Evolutionary conservation across 2,888 invertebrate genomes (phyloP).

Genomic region (Salticus scenicus): DNA sequence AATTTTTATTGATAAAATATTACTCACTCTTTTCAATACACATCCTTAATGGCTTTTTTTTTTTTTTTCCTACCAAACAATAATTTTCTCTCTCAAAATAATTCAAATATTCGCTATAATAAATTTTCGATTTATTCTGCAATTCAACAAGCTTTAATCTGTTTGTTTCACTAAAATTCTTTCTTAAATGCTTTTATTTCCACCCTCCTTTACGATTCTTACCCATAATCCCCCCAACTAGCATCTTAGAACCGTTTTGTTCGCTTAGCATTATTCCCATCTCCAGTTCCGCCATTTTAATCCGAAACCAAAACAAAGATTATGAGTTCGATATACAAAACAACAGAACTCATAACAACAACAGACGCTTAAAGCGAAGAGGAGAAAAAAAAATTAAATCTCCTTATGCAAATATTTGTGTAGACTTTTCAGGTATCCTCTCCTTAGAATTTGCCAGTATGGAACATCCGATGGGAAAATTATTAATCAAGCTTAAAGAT

Average conservation of each 20-base stretch:
- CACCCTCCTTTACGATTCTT: too few relatives aligned
- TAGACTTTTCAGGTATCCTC: conserved; percentile 11
- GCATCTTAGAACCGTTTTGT: background rate
- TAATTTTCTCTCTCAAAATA: too few relatives aligned
- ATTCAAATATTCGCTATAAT: too few relatives aligned
- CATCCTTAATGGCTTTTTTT: too few relatives aligned
- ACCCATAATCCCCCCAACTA: background rate
- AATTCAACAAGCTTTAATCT: too few relatives aligned
- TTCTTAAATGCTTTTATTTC: background rate
- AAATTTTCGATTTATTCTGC: too few relatives aligned
- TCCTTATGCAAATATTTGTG: conserved; percentile 21
- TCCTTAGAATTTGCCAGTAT: background rate
- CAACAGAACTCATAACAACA: background rate
- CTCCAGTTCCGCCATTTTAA: background rate
- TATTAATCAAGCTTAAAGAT: conserved; percentile 67
- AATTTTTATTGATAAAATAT: too few relatives aligned
- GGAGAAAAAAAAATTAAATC: background rate
- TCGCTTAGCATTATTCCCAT: background rate
- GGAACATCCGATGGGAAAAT: conserved; percentile 60
- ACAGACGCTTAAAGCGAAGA: background rate
- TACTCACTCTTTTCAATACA: too few relatives aligned
- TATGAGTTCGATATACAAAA: background rate
- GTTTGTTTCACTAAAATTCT: too few relatives aligned
- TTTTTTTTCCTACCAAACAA: too few relatives aligned
- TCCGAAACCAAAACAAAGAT: conserved; percentile 17